These are phyloP conservation scores for Teleogryllus occipitalis DNA, from an alignment of 1,140 invertebrate genomes.

Conservation along the genomic window DNA sequence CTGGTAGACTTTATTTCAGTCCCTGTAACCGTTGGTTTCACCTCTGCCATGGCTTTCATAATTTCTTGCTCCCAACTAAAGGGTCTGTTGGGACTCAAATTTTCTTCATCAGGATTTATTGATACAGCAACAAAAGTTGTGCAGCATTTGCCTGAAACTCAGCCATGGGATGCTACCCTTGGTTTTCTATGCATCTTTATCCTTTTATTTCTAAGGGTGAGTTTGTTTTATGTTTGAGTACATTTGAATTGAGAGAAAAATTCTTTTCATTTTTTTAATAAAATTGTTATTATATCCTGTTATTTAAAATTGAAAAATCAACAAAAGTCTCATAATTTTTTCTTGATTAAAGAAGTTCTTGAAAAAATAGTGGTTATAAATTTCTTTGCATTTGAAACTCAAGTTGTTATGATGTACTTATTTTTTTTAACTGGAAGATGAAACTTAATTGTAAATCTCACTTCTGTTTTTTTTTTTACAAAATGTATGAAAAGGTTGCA, in stretches of 20 bases:
- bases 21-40: slow-evolving; percentile 89
- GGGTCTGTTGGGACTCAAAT: slow-evolving; percentile 66
- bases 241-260: not conserved
- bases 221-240: not conserved
- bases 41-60: slow-evolving; percentile 86
- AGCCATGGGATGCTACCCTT: slow-evolving; percentile 55
- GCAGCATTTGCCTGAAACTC: slow-evolving; percentile 50
- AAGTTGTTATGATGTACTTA: too few species aligned
- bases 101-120: slow-evolving; percentile 61
- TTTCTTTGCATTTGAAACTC: too few species aligned
- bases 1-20: slow-evolving; percentile 90
- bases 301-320: too few species aligned
- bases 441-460: too few species aligned
- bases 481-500: too few species aligned
- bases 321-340: not conserved
- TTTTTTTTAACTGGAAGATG: too few species aligned
- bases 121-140: slow-evolving; percentile 57
- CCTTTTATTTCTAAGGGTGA: slow-evolving; percentile 61
- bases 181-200: slow-evolving; percentile 60
- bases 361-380: too few species aligned
- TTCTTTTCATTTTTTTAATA: not conserved
- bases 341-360: too few species aligned
- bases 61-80: slow-evolving; percentile 85
- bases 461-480: too few species aligned
- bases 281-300: slow-evolving; percentile 6